Conservation (phyloP, 37 sponge, comb jelly and placozoan species). For the Ianthella basta region DNA sequence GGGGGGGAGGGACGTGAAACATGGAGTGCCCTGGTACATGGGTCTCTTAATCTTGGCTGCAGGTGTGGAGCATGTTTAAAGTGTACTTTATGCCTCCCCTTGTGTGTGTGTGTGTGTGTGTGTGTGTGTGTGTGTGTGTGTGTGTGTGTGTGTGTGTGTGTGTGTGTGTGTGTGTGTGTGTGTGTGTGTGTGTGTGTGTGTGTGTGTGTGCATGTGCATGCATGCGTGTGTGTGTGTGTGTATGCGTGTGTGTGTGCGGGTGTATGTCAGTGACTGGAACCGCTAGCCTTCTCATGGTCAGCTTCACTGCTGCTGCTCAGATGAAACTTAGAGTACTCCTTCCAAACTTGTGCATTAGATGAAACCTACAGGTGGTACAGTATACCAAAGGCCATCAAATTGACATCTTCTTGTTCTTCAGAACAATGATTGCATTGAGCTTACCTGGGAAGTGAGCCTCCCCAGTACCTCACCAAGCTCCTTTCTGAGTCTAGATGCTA, state of each 20-base stretch:
- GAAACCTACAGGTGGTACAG: constrained; percentile 44
- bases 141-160: too few relatives aligned
- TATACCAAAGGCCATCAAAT: too few relatives aligned
- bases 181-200: too few relatives aligned
- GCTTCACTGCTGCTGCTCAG: constrained; percentile 35
- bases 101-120: too few relatives aligned
- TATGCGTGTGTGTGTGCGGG: constrained; percentile 13
- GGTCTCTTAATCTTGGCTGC: too few relatives aligned
- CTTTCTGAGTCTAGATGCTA: constrained; percentile 47
- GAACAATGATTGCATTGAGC: not conserved
- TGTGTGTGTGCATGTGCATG: not conserved
- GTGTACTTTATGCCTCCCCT: too few relatives aligned
- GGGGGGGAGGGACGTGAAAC: not conserved
- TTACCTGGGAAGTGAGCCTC: constrained; percentile 43
- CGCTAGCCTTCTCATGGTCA: constrained; percentile 62
- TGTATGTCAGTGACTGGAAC: not conserved
- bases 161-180: too few relatives aligned
- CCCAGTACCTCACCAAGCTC: constrained; percentile 55
- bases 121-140: too few relatives aligned
- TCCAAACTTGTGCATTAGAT: constrained; percentile 56
- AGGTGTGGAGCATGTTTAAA: too few relatives aligned
- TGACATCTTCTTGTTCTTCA: not conserved
- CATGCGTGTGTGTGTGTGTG: not conserved
- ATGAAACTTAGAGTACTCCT: constrained; percentile 61
- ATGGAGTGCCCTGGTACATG: too few relatives aligned